phyloP scores from a whole-genome alignment of 1,140 invertebrate genomes.

The Macrobrachium rosenbergii region DNA sequence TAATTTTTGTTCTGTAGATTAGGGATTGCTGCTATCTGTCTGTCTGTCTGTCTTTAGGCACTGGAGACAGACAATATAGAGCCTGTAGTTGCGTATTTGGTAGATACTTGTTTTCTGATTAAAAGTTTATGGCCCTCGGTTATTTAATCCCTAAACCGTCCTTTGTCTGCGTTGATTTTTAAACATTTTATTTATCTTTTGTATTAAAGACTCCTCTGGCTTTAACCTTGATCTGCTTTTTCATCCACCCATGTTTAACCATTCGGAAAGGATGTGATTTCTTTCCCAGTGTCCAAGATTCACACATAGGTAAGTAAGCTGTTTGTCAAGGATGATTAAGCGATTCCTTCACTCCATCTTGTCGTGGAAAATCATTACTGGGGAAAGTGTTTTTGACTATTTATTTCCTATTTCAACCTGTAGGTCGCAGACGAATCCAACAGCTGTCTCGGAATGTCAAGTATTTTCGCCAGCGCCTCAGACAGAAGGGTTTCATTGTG shows the following conservation, averaged over 20 bases:
- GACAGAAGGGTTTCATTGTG: slow-evolving; percentile 93
- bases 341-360: no score
- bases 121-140: slow-evolving; percentile 2
- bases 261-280: not conserved
- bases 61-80: slow-evolving; percentile 29
- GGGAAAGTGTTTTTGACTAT: slow-evolving; percentile 13
- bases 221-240: no score
- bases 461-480: slow-evolving; percentile 88
- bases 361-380: no score
- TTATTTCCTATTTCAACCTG: slow-evolving; percentile 59
- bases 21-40: slow-evolving; percentile 33
- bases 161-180: no score
- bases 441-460: slow-evolving; percentile 86
- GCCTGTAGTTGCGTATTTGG: not conserved
- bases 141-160: not conserved
- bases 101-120: not conserved
- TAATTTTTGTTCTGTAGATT: slow-evolving; percentile 38
- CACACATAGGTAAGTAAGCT: no score
- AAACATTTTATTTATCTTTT: no score
- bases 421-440: slow-evolving; percentile 79
- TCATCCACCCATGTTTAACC: no score
- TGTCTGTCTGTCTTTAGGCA: slow-evolving; percentile 20
- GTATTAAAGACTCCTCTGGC: no score
- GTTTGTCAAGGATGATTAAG: no score
- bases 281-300: not conserved